Conservation (phyloP, 2,888 invertebrate species). For the Drosophila pullipes region DNA sequence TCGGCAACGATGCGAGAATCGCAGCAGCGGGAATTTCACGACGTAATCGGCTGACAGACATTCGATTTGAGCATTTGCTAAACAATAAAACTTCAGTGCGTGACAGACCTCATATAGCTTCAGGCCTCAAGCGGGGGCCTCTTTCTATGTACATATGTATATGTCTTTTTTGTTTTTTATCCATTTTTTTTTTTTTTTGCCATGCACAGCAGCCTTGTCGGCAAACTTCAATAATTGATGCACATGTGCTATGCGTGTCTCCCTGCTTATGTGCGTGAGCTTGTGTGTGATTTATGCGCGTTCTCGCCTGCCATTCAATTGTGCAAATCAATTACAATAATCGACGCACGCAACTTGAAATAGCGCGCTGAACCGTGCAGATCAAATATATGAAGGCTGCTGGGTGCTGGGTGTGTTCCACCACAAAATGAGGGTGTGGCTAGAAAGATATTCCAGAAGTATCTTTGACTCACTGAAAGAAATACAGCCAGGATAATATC, state of each 20-base stretch:
- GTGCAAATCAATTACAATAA: slow-evolving; percentile 80
- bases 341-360: slow-evolving; percentile 68
- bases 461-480: neutral
- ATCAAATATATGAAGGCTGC: slow-evolving; percentile 26
- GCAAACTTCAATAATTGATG: slow-evolving; percentile 69
- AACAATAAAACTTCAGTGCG: slow-evolving; percentile 65
- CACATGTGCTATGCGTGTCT: slow-evolving; percentile 40
- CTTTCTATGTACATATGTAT: neutral
- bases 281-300: slow-evolving; percentile 69
- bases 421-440: slow-evolving; percentile 1
- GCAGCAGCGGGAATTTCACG: slow-evolving; percentile 55
- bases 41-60: slow-evolving; percentile 64
- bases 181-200: neutral
- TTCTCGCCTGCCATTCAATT: slow-evolving; percentile 76
- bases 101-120: slow-evolving; percentile 35
- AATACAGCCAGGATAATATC: neutral
- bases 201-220: slow-evolving; percentile 37
- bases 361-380: slow-evolving; percentile 56
- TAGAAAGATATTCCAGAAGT: neutral
- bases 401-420: too few species aligned
- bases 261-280: slow-evolving; percentile 9
- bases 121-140: neutral
- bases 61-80: slow-evolving; percentile 60
- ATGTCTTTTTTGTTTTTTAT: slow-evolving; percentile 4
- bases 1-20: slow-evolving; percentile 77